phyloP scores from a whole-genome alignment of 1,140 invertebrate species.

The Anastatus disparis region DNA sequence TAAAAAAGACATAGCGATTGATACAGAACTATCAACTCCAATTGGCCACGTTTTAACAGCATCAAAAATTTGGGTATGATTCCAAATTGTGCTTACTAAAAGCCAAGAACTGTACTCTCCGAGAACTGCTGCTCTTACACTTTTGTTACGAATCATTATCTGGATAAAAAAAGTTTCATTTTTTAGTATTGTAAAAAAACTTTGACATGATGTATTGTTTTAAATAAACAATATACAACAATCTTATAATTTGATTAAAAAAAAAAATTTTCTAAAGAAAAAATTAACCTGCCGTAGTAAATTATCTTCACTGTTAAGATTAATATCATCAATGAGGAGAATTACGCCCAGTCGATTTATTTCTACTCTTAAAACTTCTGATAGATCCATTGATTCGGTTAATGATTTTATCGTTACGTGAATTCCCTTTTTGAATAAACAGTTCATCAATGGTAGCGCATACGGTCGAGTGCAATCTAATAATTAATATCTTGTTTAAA shows the following conservation, averaged over 20 bases:
- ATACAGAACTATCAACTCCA: slow-evolving; percentile 33
- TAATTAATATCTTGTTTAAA: no score
- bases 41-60: slow-evolving; percentile 34
- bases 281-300: slow-evolving; percentile 15
- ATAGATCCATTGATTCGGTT: neutral
- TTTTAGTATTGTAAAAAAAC: neutral
- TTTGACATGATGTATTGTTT: neutral
- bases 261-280: no score
- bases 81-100: slow-evolving; percentile 32
- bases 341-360: slow-evolving; percentile 7
- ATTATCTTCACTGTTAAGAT: slow-evolving; percentile 6
- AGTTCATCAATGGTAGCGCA: slow-evolving; percentile 36
- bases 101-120: slow-evolving; percentile 39
- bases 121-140: slow-evolving; percentile 31
- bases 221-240: no score
- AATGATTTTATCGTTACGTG: slow-evolving; percentile 25
- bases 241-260: no score
- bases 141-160: slow-evolving; percentile 10
- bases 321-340: slow-evolving; percentile 19
- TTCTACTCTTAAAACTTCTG: neutral
- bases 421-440: slow-evolving; percentile 42
- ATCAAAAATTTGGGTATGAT: slow-evolving; percentile 33
- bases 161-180: neutral
- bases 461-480: slow-evolving; percentile 43
- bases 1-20: slow-evolving; percentile 31